Base-by-base conservation (phyloP, 2,888 invertebrate genomes). In the Melangyna quadrimaculata region DNA sequence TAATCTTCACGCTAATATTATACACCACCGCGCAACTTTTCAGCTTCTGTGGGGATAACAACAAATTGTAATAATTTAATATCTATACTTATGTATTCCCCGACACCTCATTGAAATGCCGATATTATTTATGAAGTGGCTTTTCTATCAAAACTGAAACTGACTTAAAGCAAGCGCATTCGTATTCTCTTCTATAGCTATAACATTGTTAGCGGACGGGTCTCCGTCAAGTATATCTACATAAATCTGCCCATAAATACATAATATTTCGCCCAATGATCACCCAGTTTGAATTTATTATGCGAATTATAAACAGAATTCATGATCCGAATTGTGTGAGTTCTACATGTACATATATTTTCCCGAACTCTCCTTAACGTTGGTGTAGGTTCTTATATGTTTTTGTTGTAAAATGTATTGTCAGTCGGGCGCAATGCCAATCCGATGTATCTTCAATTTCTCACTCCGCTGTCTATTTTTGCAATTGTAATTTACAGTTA, bases 401-500 rank as follows among this genome's bases (percentile, higher is more conserved):
- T 75, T 59, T 37, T 32, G 37, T 61, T 53, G 29, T 35, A 19
- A 73, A 80, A 86, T 81, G 73, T 73, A 86, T 77, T 69, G 65
- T 81, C 73, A 29, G 48, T 65, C 57, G 86, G 86, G 86, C 86
- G 81, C 45, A 65, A 81, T 81, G 86, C 86, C 86, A 86, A 86
- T 78, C 73, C 81, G 57, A 81, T 81, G 86, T 67, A 67, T 48
- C 29, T 84, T 80, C 80, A 65, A 75, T 79, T 75, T 72, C 77
- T 86, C 78, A 86, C 73, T 69, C 24, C 27, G 69, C 55, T 81
- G 65, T 81, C 86, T 86, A 86, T 86, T 86, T 86, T 81, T 81
- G 77, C 81, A 86, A 86, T 81, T 81, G 86, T 80, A 86, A 86
- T 81, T 86, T 86, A 81, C 86, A 86, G 81, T 86, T 78, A 81